Evolutionary conservation across 2,888 invertebrate species (phyloP).

Genomic region (Notodonta ziczac): DNA sequence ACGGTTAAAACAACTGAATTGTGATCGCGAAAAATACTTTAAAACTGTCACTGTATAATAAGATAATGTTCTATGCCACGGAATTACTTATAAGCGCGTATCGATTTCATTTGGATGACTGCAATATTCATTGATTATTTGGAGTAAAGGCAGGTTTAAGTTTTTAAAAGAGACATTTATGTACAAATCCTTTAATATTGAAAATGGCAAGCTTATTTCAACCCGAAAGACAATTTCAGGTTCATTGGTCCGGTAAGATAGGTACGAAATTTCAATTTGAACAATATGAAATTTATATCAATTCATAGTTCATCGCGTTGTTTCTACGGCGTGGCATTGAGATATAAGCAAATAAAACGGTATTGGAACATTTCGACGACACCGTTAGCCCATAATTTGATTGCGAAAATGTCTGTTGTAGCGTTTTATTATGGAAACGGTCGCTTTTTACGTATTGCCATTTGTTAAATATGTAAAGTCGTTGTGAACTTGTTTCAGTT

Average conservation of each 20-base stretch:
- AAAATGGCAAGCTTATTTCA: constrained; percentile 1
- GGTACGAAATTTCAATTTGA: constrained; percentile 6
- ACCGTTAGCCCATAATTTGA: neutral
- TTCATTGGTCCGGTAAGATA: constrained; percentile 2
- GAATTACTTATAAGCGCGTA: too few relatives aligned
- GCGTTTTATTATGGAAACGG: neutral
- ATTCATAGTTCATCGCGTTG: constrained; percentile 2
- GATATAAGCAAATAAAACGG: constrained; percentile 1
- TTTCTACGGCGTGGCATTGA: neutral
- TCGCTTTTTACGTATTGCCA: neutral
- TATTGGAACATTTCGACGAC: neutral
- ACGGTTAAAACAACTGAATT: neutral
- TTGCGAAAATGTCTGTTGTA: neutral
- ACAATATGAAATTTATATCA: constrained; percentile 6
- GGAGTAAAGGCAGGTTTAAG: neutral
- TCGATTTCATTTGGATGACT: too few relatives aligned
- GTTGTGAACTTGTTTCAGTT: neutral
- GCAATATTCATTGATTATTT: too few relatives aligned
- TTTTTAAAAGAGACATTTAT: neutral
- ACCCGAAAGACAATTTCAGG: neutral
- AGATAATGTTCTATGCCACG: too few relatives aligned
- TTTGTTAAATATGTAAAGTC: constrained; percentile 3
- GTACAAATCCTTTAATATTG: neutral
- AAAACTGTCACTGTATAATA: too few relatives aligned
- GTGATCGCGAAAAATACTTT: too few relatives aligned